These are phyloP conservation scores for Neoniphon sammara DNA, from an alignment of 2,797 vertebrate genomes.

Conservation along the genomic window DNA sequence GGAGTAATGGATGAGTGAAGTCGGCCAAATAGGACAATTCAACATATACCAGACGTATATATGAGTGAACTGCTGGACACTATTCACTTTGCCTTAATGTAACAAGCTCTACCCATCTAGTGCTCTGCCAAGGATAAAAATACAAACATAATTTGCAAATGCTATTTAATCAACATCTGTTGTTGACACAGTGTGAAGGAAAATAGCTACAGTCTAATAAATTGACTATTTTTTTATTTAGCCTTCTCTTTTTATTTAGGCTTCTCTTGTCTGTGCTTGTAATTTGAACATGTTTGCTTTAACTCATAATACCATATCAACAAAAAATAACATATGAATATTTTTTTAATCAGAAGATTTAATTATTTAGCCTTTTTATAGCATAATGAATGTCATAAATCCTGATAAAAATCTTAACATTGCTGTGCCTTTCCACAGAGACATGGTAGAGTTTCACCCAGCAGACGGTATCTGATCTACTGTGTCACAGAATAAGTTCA, in stretches of 20 bases:
- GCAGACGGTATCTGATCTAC: slow-evolving; percentile 20
- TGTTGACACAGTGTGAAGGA: background rate
- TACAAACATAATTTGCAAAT: background rate
- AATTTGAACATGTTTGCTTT: too few relatives aligned
- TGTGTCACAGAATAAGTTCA: slow-evolving; percentile 18
- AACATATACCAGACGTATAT: background rate
- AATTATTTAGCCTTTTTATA: background rate
- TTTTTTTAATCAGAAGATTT: background rate
- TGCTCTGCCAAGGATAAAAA: background rate
- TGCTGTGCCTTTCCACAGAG: background rate
- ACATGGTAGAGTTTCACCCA: slow-evolving; percentile 11
- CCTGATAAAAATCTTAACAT: slow-evolving; percentile 1
- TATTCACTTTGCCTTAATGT: too few relatives aligned
- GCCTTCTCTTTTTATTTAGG: background rate
- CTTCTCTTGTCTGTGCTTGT: background rate
- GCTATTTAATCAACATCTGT: background rate
- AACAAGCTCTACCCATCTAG: too few relatives aligned
- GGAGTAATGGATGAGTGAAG: background rate
- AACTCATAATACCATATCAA: too few relatives aligned
- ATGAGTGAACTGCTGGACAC: background rate
- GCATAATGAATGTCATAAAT: background rate
- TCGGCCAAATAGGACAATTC: background rate
- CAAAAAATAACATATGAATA: too few relatives aligned
- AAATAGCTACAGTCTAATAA: background rate
- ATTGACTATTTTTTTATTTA: background rate